A percentile compares a stretch with the other conserved stretches of the same genome.
phyloP scores from a whole-genome alignment of 53 echinoderm and acorn worm genomes.

The Arbacia lixula region DNA sequence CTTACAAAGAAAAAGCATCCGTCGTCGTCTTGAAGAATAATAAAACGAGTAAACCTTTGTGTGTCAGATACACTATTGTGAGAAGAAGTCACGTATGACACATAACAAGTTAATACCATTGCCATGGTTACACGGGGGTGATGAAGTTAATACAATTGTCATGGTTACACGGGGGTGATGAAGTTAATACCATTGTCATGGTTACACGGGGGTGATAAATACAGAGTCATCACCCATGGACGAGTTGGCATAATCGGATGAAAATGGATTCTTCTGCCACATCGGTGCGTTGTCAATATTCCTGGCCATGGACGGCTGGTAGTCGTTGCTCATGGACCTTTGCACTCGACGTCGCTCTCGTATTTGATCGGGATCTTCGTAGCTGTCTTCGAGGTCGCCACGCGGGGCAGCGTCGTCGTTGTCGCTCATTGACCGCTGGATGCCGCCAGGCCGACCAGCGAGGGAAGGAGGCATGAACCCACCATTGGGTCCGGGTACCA shows the following conservation, averaged over 20 bases:
- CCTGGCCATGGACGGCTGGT: background rate
- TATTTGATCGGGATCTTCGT: slow-evolving; percentile 38
- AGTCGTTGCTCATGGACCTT: slow-evolving; percentile 26
- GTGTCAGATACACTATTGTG: too few species aligned
- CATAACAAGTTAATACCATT: too few species aligned
- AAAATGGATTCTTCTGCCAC: background rate
- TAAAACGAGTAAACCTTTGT: too few species aligned
- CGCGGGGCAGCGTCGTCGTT: background rate
- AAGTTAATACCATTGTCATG: too few species aligned
- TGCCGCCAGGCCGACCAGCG: background rate
- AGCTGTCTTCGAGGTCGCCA: slow-evolving; percentile 1
- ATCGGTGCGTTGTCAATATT: background rate
- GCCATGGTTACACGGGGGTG: too few species aligned
- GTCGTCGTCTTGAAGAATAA: too few species aligned
- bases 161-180: too few species aligned
- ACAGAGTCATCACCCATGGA: slow-evolving; percentile 1
- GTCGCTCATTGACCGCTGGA: slow-evolving; percentile 32
- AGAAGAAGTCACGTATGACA: too few species aligned
- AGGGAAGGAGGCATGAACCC: slow-evolving; percentile 11
- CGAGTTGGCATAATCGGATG: slow-evolving; percentile 22
- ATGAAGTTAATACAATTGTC: too few species aligned
- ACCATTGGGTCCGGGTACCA: slow-evolving; percentile 32
- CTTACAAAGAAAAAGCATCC: too few species aligned
- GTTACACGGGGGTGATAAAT: too few species aligned
- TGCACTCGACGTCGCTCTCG: slow-evolving; percentile 40